Evolutionary conservation across 2,797 vertebrate genomes (phyloP), one percentile per base, ranked within the genome.

Genomic region (Tokudaia tokunoshimensis): DNA sequence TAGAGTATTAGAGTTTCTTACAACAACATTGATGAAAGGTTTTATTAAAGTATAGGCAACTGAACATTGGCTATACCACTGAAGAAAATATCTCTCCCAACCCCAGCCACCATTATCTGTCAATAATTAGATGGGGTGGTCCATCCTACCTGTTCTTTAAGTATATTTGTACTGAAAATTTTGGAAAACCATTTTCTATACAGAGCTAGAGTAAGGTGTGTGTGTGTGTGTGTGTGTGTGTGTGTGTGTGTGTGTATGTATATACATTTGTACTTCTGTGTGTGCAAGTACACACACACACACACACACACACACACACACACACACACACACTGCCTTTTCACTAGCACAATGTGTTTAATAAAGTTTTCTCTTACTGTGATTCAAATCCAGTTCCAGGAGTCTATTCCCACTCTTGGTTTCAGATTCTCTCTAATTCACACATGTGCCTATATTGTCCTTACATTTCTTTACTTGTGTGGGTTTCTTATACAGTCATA

Each of bases 391-490:
- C 74, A 57, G 19, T 82, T 86, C 37, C 76, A 61, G 93, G 70
- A 93, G 61, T 84, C 10, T 4, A 20, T 61, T 92, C 87, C 67
- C 89, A 72, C 92, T 96, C 67, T 78, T 47, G 5, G 11, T 86
- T 97, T 63, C 87, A 87, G 47, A 86, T 88, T 79, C 1, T 90
- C 94, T 97, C 34, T 97, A 86, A 94, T 70, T 97, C 55, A 52
- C 85, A 90, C 47, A 9, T n/a, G 19, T 85, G 5, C 52, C 90
- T 95, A 96, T 59, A 82, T 57, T 95, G 96, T 93, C 82, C 34
- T 98, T 29, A 78, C 31, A 79, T 24, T n/a, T 94, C 26, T 29
- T 1, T 75, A 10, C 91, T 74, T 61, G 74, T 37, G 47, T 79
- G n/a, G 52, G n/a, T 96, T 97, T 85, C 90, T 90, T 47, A 67